Percentiles rank a stretch among this genome's conserved stretches.
Evolutionary conservation across 92 coral and sea anemone species (phyloP).

Genomic region (Pocillopora grandis): DNA sequence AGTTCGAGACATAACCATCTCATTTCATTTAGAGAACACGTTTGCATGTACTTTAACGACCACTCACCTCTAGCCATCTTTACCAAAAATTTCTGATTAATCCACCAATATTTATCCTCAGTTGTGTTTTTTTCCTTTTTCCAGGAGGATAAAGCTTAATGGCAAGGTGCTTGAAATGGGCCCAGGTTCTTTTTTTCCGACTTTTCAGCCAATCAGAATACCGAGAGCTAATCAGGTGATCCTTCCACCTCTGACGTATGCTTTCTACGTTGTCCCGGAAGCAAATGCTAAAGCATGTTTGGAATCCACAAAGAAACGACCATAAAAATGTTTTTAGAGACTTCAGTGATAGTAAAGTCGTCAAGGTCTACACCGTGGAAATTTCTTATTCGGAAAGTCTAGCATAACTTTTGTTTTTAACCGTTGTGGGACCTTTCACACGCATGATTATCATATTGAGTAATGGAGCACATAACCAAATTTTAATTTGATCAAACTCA

Average conservation of each 20-base stretch:
- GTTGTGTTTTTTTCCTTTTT: background rate
- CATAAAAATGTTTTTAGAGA: background rate
- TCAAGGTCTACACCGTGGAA: background rate
- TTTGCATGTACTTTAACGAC: no score
- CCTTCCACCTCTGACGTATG: constrained; percentile 61
- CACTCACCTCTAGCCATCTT: no score
- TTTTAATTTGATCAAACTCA: no score
- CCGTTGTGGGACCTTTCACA: no score
- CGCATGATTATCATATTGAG: no score
- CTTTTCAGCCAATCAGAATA: constrained; percentile 38
- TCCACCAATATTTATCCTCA: background rate
- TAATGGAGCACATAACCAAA: no score
- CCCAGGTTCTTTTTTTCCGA: constrained; percentile 56
- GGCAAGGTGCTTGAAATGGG: constrained; percentile 67
- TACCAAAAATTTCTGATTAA: no score
- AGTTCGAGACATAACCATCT: no score
- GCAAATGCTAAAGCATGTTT: constrained; percentile 53
- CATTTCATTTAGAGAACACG: no score
- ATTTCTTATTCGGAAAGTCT: no score
- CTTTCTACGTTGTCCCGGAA: constrained; percentile 59
- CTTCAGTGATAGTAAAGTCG: background rate
- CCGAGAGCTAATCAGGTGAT: constrained; percentile 30
- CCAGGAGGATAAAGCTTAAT: constrained; percentile 67
- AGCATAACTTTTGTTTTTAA: no score
- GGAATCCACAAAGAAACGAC: background rate